Percentiles rank a stretch among this genome's conserved stretches.
Conservation (phyloP, 2,113 vertebrate genomes). For the Sphaerodactylus townsendi region DNA sequence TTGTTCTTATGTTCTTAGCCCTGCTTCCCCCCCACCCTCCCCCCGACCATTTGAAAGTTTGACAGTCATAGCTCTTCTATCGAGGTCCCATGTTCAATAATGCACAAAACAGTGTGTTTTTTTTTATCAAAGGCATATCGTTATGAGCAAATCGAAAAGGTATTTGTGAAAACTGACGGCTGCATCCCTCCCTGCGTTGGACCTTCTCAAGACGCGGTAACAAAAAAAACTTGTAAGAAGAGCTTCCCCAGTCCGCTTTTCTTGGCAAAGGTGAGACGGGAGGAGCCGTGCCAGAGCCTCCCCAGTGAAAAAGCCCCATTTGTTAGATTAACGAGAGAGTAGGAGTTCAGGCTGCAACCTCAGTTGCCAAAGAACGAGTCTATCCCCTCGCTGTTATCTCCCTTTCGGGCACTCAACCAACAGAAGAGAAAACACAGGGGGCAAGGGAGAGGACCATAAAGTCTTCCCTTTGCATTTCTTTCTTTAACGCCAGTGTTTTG, state of each 20-base stretch:
- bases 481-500: slow-evolving; percentile 12
- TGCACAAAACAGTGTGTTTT: too few species aligned
- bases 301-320: too few species aligned
- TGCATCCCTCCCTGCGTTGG: neutral
- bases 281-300: too few species aligned
- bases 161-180: neutral
- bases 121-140: too few species aligned
- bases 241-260: too few species aligned
- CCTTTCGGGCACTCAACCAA: neutral
- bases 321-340: neutral
- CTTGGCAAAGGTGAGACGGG: neutral
- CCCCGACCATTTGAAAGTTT: too few species aligned
- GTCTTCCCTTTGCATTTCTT: neutral
- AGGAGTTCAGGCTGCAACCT: neutral
- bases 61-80: too few species aligned
- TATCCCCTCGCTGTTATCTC: neutral
- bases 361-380: neutral
- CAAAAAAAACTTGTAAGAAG: neutral
- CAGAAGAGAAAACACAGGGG: neutral
- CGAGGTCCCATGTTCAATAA: too few species aligned
- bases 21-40: too few species aligned
- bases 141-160: neutral
- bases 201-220: neutral
- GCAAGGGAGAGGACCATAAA: too few species aligned
- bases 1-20: too few species aligned